Evolutionary conservation across 2,888 invertebrate genomes (phyloP).

Genomic region (Ypsolopha sequella): DNA sequence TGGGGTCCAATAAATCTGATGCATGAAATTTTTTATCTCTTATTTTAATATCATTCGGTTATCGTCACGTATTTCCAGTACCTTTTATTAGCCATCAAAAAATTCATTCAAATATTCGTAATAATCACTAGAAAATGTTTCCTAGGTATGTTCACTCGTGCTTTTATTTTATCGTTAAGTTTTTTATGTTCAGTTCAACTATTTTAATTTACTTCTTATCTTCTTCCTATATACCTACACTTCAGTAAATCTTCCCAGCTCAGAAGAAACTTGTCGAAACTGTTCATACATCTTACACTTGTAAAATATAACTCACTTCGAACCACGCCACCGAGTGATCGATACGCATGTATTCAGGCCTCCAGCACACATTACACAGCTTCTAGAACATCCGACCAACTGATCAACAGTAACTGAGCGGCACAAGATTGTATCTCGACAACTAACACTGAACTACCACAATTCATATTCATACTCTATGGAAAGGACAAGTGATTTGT

Average conservation of each 20-base stretch:
- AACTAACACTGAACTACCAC: conserved; percentile 1
- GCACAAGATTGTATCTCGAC: conserved; percentile 52
- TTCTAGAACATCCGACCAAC: conserved; percentile 61
- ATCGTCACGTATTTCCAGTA: background rate
- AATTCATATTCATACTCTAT: too few relatives aligned
- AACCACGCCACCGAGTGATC: conserved; percentile 71
- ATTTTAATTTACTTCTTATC: background rate
- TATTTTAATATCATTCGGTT: background rate
- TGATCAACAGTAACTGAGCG: conserved; percentile 62
- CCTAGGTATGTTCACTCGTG: too few relatives aligned
- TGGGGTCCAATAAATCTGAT: conserved; percentile 1
- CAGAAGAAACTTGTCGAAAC: conserved; percentile 1
- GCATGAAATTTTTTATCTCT: conserved; percentile 1
- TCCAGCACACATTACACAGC: conserved; percentile 70
- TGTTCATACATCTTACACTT: conserved; percentile 30
- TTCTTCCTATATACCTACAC: background rate
- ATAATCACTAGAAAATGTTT: too few relatives aligned
- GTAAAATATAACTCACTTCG: conserved; percentile 45
- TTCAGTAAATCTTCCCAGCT: background rate
- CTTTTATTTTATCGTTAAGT: too few relatives aligned
- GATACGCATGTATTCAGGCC: conserved; percentile 68
- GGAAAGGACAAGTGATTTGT: too few relatives aligned
- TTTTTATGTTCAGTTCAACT: too few relatives aligned
- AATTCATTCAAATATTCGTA: background rate
- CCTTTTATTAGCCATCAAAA: background rate